Percentiles rank a stretch among this genome's conserved stretches.
Conservation (phyloP, 2,888 invertebrate species). For the Drosophila tanythrix region DNA sequence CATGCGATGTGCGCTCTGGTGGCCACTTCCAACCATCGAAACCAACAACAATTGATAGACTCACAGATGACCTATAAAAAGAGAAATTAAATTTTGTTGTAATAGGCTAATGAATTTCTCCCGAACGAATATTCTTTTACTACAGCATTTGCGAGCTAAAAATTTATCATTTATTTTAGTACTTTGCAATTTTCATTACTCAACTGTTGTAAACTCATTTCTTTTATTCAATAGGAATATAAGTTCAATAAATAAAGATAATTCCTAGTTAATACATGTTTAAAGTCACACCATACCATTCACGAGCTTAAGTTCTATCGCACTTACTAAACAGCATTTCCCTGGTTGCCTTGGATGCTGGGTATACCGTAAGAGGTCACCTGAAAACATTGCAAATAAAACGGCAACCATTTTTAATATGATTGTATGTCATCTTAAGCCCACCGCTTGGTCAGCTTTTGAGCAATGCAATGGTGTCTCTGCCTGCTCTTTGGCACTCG, state of each 20-base stretch:
- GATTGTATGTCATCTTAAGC: constrained; percentile 83
- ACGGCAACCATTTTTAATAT: constrained; percentile 83
- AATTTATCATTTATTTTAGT: neutral
- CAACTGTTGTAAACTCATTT: neutral
- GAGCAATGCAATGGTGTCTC: constrained; percentile 20
- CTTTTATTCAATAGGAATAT: neutral
- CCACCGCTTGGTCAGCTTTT: constrained; percentile 55
- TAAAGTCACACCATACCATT: neutral
- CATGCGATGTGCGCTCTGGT: constrained; percentile 60
- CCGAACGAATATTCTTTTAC: neutral
- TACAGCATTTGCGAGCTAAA: neutral
- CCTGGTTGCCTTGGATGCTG: constrained; percentile 2
- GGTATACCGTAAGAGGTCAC: constrained; percentile 65
- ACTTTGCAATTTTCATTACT: neutral
- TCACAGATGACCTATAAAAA: constrained; percentile 20
- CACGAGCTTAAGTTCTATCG: neutral
- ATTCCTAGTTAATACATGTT: neutral
- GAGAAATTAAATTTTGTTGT: neutral
- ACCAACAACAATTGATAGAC: constrained; percentile 8
- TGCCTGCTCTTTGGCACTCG: constrained; percentile 28
- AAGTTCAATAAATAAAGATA: neutral
- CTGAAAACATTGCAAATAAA: constrained; percentile 79
- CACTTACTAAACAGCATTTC: neutral
- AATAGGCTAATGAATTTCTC: neutral
- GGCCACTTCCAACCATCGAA: constrained; percentile 12